Evolutionary conservation across 2,888 invertebrate genomes (phyloP).

Genomic region (Caenorhabditis doughertyi): DNA sequence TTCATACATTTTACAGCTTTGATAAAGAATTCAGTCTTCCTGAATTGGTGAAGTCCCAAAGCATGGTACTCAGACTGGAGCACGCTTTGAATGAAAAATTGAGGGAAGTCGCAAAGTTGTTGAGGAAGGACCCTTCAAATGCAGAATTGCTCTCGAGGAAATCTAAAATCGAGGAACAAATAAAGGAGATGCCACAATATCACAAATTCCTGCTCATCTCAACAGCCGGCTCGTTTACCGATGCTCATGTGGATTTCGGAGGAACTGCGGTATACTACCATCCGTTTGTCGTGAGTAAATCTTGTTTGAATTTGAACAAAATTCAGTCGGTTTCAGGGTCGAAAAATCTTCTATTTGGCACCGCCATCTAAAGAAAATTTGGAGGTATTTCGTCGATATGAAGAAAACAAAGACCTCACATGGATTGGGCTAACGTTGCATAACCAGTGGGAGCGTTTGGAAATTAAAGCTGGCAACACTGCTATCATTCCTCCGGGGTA

Average conservation of each 20-base stretch:
- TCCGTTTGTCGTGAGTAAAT: background rate
- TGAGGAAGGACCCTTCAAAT: too few relatives aligned
- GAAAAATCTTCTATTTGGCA: background rate
- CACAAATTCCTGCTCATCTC: background rate
- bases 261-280: background rate
- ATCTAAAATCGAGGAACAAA: too few relatives aligned
- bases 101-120: too few relatives aligned
- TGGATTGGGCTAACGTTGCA: background rate
- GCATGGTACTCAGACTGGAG: too few relatives aligned
- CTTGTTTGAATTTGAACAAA: background rate
- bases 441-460: background rate
- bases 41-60: too few relatives aligned
- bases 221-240: background rate
- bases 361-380: background rate
- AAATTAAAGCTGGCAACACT: background rate
- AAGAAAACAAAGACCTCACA: background rate
- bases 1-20: too few relatives aligned
- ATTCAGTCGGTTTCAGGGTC: background rate
- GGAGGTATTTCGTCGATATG: background rate
- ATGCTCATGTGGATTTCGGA: background rate
- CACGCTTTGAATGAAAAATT: too few relatives aligned
- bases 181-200: background rate
- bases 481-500: background rate
- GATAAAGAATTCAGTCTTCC: too few relatives aligned
- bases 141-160: too few relatives aligned